Conservation (phyloP, 2,888 invertebrate species). For the Mystacides longicornis region DNA sequence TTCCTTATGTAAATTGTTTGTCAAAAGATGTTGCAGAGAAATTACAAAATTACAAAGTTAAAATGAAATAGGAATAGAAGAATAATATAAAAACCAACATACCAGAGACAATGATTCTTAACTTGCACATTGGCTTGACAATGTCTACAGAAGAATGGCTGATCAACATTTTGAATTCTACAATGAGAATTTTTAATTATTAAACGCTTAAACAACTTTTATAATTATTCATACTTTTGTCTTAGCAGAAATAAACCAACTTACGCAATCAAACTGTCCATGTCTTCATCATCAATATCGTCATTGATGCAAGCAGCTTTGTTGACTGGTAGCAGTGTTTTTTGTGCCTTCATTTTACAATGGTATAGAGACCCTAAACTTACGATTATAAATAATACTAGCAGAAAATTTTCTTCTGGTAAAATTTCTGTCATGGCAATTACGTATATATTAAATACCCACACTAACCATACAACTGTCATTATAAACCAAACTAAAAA, state of each 20-base stretch:
- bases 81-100: constrained; percentile 27
- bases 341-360: constrained; percentile 19
- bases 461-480: constrained; percentile 56
- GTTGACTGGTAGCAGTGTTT: constrained; percentile 9
- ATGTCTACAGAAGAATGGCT: constrained; percentile 14
- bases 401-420: constrained; percentile 18
- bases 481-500: constrained; percentile 68
- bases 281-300: constrained; percentile 9
- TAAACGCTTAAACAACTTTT: not conserved
- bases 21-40: no score
- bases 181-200: not conserved
- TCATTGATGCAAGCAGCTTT: constrained; percentile 10
- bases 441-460: constrained; percentile 64
- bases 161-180: constrained; percentile 11
- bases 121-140: constrained; percentile 20
- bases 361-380: constrained; percentile 22
- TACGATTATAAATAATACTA: constrained; percentile 12
- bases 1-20: no score
- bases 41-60: not conserved
- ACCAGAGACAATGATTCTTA: constrained; percentile 24
- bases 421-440: constrained; percentile 61
- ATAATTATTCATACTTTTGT: not conserved
- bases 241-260: not conserved
- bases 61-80: not conserved
- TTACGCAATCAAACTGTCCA: not conserved